Conservation (phyloP, 2,113 vertebrate species). For the Pagrus major region DNA sequence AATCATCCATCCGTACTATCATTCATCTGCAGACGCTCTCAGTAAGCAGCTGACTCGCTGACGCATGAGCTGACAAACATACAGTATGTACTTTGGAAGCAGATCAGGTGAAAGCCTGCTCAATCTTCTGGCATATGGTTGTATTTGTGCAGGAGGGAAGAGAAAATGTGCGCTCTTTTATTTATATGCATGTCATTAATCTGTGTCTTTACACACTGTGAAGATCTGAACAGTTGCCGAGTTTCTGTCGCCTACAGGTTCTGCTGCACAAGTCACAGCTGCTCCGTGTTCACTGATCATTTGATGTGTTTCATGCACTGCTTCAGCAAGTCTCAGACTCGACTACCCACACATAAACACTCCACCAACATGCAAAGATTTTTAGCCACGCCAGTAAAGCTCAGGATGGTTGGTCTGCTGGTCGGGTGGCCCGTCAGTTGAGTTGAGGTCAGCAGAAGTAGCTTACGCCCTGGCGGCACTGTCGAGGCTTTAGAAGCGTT, state of each 20-base stretch:
- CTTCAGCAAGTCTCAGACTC: not conserved
- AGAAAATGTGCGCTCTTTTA: not conserved
- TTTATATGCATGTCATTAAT: not conserved
- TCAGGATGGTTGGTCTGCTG: not conserved
- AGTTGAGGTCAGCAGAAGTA: too few relatives aligned
- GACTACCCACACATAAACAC: too few relatives aligned
- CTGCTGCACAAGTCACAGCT: not conserved
- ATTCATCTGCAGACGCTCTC: not conserved
- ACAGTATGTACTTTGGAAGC: not conserved
- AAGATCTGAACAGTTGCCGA: too few relatives aligned
- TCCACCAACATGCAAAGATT: too few relatives aligned
- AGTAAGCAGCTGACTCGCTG: not conserved
- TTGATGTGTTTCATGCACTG: not conserved
- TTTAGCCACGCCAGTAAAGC: not conserved
- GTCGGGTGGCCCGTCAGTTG: too few relatives aligned
- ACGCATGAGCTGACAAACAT: slow-evolving; percentile 10
- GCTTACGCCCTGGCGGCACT: too few relatives aligned
- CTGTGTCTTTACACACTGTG: not conserved
- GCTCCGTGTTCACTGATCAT: not conserved
- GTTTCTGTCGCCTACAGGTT: not conserved
- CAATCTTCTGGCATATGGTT: not conserved
- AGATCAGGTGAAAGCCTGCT: not conserved
- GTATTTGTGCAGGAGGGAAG: not conserved
- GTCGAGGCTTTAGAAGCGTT: too few relatives aligned
- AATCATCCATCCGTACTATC: not conserved